phyloP scores from a whole-genome alignment of 1,140 invertebrate species.

The Drosophila takahashii region DNA sequence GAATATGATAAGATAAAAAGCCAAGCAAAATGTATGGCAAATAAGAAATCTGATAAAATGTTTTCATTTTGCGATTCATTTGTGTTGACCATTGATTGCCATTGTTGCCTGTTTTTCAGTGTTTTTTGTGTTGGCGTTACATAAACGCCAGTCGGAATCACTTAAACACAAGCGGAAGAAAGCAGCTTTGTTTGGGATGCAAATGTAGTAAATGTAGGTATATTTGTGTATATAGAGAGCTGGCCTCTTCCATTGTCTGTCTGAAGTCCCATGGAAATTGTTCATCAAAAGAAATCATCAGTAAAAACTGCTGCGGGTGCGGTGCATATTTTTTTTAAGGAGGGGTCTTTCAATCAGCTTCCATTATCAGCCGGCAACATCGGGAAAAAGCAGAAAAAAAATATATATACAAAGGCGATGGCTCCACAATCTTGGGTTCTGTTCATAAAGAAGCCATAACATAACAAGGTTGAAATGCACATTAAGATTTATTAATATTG shows the following conservation, averaged over 20 bases:
- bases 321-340: conserved; percentile 14
- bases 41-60: conserved; percentile 44
- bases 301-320: conserved; percentile 21
- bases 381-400: conserved; percentile 25
- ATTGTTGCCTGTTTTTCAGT: conserved; percentile 21
- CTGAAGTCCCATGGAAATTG: conserved; percentile 37
- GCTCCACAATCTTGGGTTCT: conserved; percentile 34
- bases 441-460: conserved; percentile 68
- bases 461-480: conserved; percentile 47
- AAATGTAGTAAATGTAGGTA: conserved; percentile 25
- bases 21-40: conserved; percentile 6
- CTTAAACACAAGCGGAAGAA: conserved; percentile 46
- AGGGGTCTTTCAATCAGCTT: conserved; percentile 57
- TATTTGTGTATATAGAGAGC: conserved; percentile 32
- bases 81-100: conserved; percentile 41
- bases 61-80: conserved; percentile 31
- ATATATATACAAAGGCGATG: conserved; percentile 27
- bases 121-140: conserved; percentile 28
- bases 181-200: conserved; percentile 51
- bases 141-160: conserved; percentile 32
- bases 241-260: conserved; percentile 56
- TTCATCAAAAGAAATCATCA: conserved; percentile 73
- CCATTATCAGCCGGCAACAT: conserved; percentile 63
- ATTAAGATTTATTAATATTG: conserved; percentile 71
- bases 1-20: conserved; percentile 40